These are phyloP conservation scores for Schlechtendalia chinensis DNA, from an alignment of 1,140 invertebrate genomes.

Conservation along the genomic window DNA sequence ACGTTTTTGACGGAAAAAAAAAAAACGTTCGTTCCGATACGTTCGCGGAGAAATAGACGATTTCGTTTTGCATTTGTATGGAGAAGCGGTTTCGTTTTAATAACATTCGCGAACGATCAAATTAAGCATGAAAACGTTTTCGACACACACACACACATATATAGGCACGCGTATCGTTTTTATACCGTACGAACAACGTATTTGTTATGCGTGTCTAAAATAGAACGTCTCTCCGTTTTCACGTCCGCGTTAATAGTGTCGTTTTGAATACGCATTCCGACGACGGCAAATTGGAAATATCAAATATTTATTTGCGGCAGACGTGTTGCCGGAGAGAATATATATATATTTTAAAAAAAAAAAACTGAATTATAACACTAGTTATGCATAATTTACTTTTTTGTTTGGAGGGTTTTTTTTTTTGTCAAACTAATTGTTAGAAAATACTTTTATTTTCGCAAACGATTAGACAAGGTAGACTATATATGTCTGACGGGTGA, in stretches of 20 bases:
- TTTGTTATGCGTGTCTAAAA: neutral
- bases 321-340: too few relatives aligned
- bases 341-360: too few relatives aligned
- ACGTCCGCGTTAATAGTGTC: neutral
- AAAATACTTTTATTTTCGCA: neutral
- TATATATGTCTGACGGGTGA: too few relatives aligned
- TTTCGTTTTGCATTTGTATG: too few relatives aligned
- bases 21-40: too few relatives aligned
- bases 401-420: neutral
- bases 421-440: neutral
- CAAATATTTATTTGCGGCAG: too few relatives aligned
- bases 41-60: too few relatives aligned
- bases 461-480: neutral
- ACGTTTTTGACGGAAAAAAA: too few relatives aligned
- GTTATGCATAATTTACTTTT: neutral
- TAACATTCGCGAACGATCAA: neutral
- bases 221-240: neutral
- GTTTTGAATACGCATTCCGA: neutral
- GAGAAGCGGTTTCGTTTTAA: too few relatives aligned
- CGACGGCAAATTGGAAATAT: neutral
- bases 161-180: too few relatives aligned
- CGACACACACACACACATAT: neutral
- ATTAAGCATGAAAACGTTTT: conserved; percentile 22
- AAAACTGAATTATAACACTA: neutral
- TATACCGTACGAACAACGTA: too few relatives aligned